phyloP scores from a whole-genome alignment of 2,888 invertebrate species.

The Trileptium ribeirensis region DNA sequence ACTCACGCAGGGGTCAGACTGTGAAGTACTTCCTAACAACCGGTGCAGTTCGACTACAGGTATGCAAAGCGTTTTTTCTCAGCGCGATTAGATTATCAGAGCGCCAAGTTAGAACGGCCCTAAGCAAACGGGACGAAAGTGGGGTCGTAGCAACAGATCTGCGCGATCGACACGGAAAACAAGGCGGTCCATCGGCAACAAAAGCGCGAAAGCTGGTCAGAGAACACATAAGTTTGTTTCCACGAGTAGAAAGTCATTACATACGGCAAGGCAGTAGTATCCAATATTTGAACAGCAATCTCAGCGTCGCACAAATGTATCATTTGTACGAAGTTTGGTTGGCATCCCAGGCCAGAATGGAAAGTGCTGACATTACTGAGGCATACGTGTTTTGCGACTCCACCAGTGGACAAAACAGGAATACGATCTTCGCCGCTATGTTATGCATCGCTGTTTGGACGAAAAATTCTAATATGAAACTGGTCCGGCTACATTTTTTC shows the following conservation, averaged over 20 bases:
- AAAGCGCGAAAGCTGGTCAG: not conserved
- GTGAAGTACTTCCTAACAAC: not conserved
- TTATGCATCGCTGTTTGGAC: too few relatives aligned
- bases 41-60: not conserved
- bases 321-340: not conserved
- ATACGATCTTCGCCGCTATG: not conserved
- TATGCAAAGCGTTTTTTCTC: not conserved
- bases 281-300: not conserved
- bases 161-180: not conserved
- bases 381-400: slow-evolving; percentile 1
- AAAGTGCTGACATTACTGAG: not conserved
- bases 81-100: not conserved
- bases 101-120: not conserved
- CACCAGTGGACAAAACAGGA: not conserved
- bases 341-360: too few relatives aligned
- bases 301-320: not conserved
- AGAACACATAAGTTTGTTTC: slow-evolving; percentile 3
- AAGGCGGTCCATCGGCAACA: not conserved
- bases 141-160: not conserved
- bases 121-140: not conserved
- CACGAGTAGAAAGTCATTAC: slow-evolving; percentile 2
- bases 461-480: not conserved
- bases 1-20: not conserved
- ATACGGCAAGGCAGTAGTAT: not conserved
- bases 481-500: not conserved